These are phyloP conservation scores for Dunckerocampus dactyliophorus DNA, from an alignment of 2,113 vertebrate species.

Conservation along the genomic window DNA sequence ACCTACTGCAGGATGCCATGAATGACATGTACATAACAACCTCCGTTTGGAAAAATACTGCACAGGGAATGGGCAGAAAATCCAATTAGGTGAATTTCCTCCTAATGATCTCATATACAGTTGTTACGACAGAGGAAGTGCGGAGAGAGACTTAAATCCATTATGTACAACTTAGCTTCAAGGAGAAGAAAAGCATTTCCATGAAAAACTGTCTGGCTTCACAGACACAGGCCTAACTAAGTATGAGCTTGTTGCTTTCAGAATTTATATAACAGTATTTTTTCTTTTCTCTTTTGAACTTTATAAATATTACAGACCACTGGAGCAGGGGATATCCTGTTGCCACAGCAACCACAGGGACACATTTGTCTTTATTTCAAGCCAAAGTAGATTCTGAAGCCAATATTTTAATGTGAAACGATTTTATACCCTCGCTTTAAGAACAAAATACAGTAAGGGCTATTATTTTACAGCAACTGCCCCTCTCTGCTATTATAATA, in stretches of 20 bases:
- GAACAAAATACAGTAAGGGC: not conserved
- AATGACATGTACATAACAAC: constrained; percentile 37
- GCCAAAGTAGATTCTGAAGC: not conserved
- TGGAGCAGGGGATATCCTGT: not conserved
- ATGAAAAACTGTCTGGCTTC: constrained; percentile 12
- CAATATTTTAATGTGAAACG: not conserved
- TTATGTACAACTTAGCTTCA: constrained; percentile 43
- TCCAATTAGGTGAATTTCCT: constrained; percentile 73
- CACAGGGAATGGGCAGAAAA: constrained; percentile 56
- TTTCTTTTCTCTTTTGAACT: too few relatives aligned
- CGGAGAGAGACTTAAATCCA: constrained; percentile 21
- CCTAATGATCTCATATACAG: constrained; percentile 55
- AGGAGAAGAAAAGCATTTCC: constrained; percentile 36
- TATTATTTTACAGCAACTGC: not conserved
- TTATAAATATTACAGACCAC: too few relatives aligned
- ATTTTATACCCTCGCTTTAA: not conserved
- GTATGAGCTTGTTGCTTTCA: too few relatives aligned
- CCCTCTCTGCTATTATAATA: not conserved
- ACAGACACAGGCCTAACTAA: not conserved
- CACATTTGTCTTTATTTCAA: not conserved
- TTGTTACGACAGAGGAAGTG: constrained; percentile 40
- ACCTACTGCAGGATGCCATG: constrained; percentile 31
- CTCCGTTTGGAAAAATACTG: constrained; percentile 52
- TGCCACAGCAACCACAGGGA: not conserved
- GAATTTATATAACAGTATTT: too few relatives aligned